Conservation (phyloP, 37 sponge, comb jelly and placozoan species). For the Cliona cf. orientalis region DNA sequence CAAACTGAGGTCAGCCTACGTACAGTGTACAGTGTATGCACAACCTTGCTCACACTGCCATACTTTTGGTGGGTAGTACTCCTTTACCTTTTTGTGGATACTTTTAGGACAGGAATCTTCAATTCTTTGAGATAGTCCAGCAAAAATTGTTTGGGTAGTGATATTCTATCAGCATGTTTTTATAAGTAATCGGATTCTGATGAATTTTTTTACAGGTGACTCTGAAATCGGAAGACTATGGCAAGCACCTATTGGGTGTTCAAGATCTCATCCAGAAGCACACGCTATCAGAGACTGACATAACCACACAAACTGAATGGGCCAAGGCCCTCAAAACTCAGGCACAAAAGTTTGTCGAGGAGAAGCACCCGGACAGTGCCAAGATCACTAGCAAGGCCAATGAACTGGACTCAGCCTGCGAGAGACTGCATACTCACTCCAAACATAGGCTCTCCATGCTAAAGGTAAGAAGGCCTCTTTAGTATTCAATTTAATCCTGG, state of each 20-base stretch:
- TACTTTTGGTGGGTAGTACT: too few relatives aligned
- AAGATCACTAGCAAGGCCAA: slow-evolving; percentile 55
- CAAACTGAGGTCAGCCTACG: slow-evolving; percentile 64
- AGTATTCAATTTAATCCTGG: not conserved
- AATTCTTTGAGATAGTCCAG: too few relatives aligned
- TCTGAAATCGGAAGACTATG: slow-evolving; percentile 90
- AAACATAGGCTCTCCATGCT: slow-evolving; percentile 32
- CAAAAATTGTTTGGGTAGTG: too few relatives aligned
- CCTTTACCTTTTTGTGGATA: too few relatives aligned
- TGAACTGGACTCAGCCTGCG: slow-evolving; percentile 57
- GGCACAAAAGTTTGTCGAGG: slow-evolving; percentile 54
- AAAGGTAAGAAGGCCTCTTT: slow-evolving; percentile 16
- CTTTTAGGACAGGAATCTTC: too few relatives aligned
- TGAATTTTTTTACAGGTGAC: slow-evolving; percentile 35
- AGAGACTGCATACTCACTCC: slow-evolving; percentile 39
- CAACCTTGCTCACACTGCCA: not conserved
- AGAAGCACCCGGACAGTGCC: slow-evolving; percentile 72
- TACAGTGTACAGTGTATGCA: not conserved
- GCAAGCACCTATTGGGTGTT: slow-evolving; percentile 90
- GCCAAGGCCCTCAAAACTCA: slow-evolving; percentile 62
- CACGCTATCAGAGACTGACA: slow-evolving; percentile 81
- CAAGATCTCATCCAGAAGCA: slow-evolving; percentile 96
- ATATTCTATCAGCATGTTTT: too few relatives aligned
- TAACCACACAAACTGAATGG: slow-evolving; percentile 69
- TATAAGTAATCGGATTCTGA: too few relatives aligned